Evolutionary conservation across 2,113 vertebrate genomes (phyloP), one percentile per base, ranked within the genome.

Genomic region (Fukomys damarensis): DNA sequence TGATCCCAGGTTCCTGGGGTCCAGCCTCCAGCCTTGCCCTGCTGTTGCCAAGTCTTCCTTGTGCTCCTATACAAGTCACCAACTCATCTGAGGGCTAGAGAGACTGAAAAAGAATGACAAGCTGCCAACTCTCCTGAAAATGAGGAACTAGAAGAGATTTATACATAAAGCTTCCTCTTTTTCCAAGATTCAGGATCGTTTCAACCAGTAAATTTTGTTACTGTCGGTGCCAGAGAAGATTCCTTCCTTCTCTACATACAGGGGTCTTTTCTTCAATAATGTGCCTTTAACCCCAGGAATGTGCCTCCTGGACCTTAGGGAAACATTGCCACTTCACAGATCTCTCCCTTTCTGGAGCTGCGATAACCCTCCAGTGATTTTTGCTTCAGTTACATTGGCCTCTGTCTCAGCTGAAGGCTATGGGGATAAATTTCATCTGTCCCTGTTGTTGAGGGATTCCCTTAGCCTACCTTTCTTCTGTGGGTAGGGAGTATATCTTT

Each of bases 151-250:
- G 86, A 94, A 97, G 76, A 95, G 84, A 97, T 97, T 90, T 94
- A 89, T 95, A 30, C 89, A 65, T 95, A 94, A 96, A 96, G 81
- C 65, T 80, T 68, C 83, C 91, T 87, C 46, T 72, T 88, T 85
- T 59, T 84, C 84, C 65, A 72, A 94, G 93, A 86, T 92, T 93
- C 89, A 92, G 52, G 54, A 94, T 90, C 30, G 58, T 96, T 91
- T 93, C 65, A 95, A 49, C 77, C n/a, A 96, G 96, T 93, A 96
- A 97, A 94, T 76, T 86, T 95, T 46, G 85, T 91, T 93, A 56
- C 54, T 95, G 11, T 92, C 89, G 88, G 91, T 96, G 89, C 97
- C 95, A 94, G 52, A 90, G 95, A 88, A 94, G 91, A 96, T 49
- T 79, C 54, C 58, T 95, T 95, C 43, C 52, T 96, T 94, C n/a